Base-by-base conservation (phyloP, 2,888 invertebrate species). In the Leptopilina syphax region DNA sequence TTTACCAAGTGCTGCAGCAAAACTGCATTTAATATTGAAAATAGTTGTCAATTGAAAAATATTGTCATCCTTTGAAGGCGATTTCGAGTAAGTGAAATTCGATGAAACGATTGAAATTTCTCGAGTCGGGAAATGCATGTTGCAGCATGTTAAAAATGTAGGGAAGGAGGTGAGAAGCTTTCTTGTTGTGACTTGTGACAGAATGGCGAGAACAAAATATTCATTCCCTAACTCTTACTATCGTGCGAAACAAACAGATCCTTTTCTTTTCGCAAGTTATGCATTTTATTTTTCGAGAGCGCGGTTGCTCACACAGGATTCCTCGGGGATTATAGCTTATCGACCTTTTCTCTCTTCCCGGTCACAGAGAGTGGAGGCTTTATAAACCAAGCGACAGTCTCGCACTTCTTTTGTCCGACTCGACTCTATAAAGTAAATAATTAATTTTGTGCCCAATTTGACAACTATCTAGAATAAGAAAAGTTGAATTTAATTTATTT, bases 191-290 rank as follows among this genome's bases (percentile, higher is more conserved):
- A 18, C 27, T 24, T 70, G 70, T 34, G 34, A 34, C 27, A 54
- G 54, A 34, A 57, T 34, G 27, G 50, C 10, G 50, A 8, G 24
- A 73, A 50, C 6, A 73, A 27, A 24, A 24, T 12, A 50, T 57
- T 50, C 6, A 2, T 70, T 73, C 70, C 34, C 70, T 73, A 73
- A 73, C 70, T 73, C 70, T 47, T 47, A 47, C 47, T 18, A 67
- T n/a, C 67, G 13, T 65, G 13, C 27, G 34, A 54, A 12, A 73
- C 54, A 54, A 73, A 73, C 54, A 27, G 54, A 27, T 34, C 70
- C 54, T 73, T 73, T 54, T 57, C 70, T 57, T 73, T 73, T 73
- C 70, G 70, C 70, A 73, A 57, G n/a, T 73, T 73, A n/a, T 73
- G 70, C 70, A 73, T 57, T 73, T 73, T 73, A 73, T 73, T 73